Conservation (phyloP, 2,888 invertebrate species). For the Oxyscelio sp. region DNA sequence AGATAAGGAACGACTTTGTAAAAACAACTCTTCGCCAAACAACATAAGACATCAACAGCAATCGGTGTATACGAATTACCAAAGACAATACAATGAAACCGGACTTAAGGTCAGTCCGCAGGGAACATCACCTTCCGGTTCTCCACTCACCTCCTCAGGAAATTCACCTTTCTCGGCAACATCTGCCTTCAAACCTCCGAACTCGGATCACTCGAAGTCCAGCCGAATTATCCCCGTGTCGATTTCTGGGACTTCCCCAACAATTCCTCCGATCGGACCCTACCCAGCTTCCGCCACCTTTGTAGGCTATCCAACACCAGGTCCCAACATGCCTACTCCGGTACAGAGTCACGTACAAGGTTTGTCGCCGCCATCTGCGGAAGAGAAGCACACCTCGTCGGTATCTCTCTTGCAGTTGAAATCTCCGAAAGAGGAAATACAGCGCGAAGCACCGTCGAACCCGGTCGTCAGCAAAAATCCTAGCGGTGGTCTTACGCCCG, state of each 20-base stretch:
- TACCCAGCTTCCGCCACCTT: constrained; percentile 93
- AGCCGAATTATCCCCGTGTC: constrained; percentile 83
- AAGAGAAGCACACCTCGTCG: constrained; percentile 88
- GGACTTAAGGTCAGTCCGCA: constrained; percentile 89
- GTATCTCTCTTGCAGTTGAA: constrained; percentile 89
- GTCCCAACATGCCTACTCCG: constrained; percentile 84
- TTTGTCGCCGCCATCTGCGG: constrained; percentile 83
- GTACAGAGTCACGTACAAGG: constrained; percentile 78
- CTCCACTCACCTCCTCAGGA: constrained; percentile 78
- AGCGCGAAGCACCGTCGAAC: constrained; percentile 80
- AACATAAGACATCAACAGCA: constrained; percentile 80
- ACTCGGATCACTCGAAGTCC: constrained; percentile 91
- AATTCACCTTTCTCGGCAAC: constrained; percentile 91
- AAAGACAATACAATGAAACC: constrained; percentile 89
- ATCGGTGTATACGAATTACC: constrained; percentile 87
- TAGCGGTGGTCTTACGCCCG: constrained; percentile 82
- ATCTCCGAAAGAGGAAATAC: constrained; percentile 87
- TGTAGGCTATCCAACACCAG: constrained; percentile 91
- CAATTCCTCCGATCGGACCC: constrained; percentile 89
- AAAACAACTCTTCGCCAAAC: constrained; percentile 81
- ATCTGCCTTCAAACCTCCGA: constrained; percentile 94
- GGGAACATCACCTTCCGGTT: constrained; percentile 89
- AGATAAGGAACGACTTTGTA: constrained; percentile 89
- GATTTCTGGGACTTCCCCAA: constrained; percentile 74
- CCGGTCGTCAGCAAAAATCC: constrained; percentile 80